A percentile compares a stretch with the other conserved stretches of the same genome.
These are phyloP conservation scores for Epiblema foenella DNA, from an alignment of 2,888 invertebrate genomes.

Conservation along the genomic window DNA sequence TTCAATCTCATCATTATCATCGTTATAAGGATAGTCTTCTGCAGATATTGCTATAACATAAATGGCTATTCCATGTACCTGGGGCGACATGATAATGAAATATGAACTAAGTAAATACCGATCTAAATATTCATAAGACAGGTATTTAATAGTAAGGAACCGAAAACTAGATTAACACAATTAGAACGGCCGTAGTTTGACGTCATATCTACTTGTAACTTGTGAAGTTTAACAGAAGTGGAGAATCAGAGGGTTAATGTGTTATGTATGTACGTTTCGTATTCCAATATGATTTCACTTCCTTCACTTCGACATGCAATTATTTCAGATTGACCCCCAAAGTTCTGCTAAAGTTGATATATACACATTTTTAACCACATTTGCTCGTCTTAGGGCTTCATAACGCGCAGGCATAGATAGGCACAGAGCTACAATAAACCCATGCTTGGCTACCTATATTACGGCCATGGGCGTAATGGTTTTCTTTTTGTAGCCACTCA, in stretches of 20 bases:
- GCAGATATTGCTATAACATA: constrained; percentile 32
- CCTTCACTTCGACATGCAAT: too few species aligned
- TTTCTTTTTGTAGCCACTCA: too few species aligned
- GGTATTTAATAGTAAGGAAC: constrained; percentile 44
- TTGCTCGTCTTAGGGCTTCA: too few species aligned
- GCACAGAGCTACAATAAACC: too few species aligned
- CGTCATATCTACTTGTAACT: constrained; percentile 34
- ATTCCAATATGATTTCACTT: background rate
- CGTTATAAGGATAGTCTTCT: constrained; percentile 15
- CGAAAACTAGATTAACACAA: constrained; percentile 43
- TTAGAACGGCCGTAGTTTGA: constrained; percentile 39
- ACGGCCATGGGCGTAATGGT: too few species aligned
- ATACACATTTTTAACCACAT: too few species aligned
- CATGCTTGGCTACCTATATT: too few species aligned
- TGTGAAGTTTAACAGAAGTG: constrained; percentile 21
- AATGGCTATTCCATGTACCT: constrained; percentile 41
- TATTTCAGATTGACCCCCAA: too few species aligned
- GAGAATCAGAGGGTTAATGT: background rate
- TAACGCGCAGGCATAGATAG: too few species aligned
- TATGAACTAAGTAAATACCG: constrained; percentile 45
- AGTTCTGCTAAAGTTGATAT: too few species aligned
- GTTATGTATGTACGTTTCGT: background rate
- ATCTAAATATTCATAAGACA: constrained; percentile 45
- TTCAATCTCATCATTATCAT: background rate
- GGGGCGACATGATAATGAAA: constrained; percentile 38